Conservation (phyloP, 2,113 vertebrate species). For the Numida meleagris region DNA sequence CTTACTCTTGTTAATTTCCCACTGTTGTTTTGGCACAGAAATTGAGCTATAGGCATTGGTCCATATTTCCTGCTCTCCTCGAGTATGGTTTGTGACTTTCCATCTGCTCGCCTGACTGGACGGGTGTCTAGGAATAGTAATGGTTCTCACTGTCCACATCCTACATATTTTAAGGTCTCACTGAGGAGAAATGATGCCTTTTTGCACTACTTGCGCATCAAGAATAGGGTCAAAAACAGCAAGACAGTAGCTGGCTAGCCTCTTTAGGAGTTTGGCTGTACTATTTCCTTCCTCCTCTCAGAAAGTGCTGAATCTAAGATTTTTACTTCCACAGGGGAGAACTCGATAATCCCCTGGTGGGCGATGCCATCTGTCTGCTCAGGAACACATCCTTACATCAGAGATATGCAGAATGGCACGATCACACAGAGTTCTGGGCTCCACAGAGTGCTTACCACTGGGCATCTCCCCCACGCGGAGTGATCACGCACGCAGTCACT, state of each 20-base stretch:
- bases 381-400: constrained; percentile 20
- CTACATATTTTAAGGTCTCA: not conserved
- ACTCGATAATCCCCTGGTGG: constrained; percentile 42
- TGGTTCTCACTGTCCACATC: not conserved
- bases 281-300: not conserved
- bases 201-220: not conserved
- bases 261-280: constrained; percentile 40
- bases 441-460: not conserved
- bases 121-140: constrained; percentile 59
- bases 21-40: constrained; percentile 12
- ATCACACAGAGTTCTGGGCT: not conserved
- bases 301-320: constrained; percentile 48
- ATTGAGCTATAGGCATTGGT: constrained; percentile 14
- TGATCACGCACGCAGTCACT: accelerated
- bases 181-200: not conserved
- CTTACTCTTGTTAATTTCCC: constrained; percentile 11
- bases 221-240: constrained; percentile 22
- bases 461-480: not conserved
- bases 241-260: constrained; percentile 14
- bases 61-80: constrained; percentile 43
- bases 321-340: constrained; percentile 12
- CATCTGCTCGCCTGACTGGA: constrained; percentile 65
- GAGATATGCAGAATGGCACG: not conserved
- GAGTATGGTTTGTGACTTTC: constrained; percentile 59
- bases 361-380: constrained; percentile 56